Evolutionary conservation across 2,888 invertebrate genomes (phyloP).

Genomic region (Thymelicus sylvestris): DNA sequence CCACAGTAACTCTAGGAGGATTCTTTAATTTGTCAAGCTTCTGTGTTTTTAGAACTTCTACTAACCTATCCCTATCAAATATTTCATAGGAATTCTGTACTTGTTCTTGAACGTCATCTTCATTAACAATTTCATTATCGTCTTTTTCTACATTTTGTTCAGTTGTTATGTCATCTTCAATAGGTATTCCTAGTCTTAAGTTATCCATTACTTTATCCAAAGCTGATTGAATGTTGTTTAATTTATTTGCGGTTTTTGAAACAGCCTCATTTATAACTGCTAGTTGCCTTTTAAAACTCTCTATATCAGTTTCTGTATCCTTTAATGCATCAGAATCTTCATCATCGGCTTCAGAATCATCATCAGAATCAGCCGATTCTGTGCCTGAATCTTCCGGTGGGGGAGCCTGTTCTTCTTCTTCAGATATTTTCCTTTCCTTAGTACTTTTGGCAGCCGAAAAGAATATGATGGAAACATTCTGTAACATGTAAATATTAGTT

Average conservation of each 20-base stretch:
- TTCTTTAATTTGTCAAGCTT: conserved; percentile 73
- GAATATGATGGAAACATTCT: conserved; percentile 91
- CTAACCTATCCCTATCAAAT: conserved; percentile 88
- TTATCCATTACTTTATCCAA: conserved; percentile 74
- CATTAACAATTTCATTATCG: background rate
- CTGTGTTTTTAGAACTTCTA: conserved; percentile 87
- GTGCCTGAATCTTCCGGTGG: conserved; percentile 54
- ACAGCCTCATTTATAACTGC: conserved; percentile 81
- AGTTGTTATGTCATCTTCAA: conserved; percentile 18
- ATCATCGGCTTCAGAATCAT: conserved; percentile 48
- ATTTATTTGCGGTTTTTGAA: conserved; percentile 80
- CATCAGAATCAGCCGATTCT: conserved; percentile 62
- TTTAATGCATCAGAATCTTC: conserved; percentile 57
- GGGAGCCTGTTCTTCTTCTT: conserved; percentile 54
- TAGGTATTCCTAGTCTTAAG: conserved; percentile 63
- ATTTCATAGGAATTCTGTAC: conserved; percentile 84
- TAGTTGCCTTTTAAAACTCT: conserved; percentile 79
- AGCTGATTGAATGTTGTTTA: conserved; percentile 81
- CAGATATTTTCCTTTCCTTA: conserved; percentile 75
- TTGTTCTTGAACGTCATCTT: conserved; percentile 39
- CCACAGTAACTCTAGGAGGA: conserved; percentile 90
- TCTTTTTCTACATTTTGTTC: conserved; percentile 39
- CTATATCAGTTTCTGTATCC: conserved; percentile 69
- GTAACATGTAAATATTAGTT: conserved; percentile 46
- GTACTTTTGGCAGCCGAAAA: conserved; percentile 93